Evolutionary conservation across 2,888 invertebrate genomes (phyloP).

Genomic region (Drosophila cyrtoloma): DNA sequence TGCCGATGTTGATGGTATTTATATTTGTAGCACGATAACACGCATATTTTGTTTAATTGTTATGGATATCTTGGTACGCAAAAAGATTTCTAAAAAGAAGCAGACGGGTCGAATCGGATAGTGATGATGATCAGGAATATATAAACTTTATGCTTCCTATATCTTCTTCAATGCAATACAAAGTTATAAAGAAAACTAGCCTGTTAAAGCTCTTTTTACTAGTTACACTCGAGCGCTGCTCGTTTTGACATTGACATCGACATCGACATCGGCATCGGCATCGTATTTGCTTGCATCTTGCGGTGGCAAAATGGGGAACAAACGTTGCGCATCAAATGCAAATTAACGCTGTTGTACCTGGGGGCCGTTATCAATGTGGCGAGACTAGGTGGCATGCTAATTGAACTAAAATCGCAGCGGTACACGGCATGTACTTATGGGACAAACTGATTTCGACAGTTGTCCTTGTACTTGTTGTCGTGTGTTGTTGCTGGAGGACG

Average conservation of each 20-base stretch:
- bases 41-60: background rate
- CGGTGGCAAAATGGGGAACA: slow-evolving; percentile 38
- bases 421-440: slow-evolving; percentile 45
- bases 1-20: background rate
- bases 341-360: slow-evolving; percentile 57
- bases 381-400: slow-evolving; percentile 49
- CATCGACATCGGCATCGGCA: background rate
- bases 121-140: background rate
- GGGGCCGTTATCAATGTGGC: slow-evolving; percentile 25
- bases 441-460: slow-evolving; percentile 67
- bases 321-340: slow-evolving; percentile 65
- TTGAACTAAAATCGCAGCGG: slow-evolving; percentile 68
- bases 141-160: background rate
- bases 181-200: background rate
- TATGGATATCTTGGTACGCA: background rate
- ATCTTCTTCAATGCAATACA: background rate
- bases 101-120: background rate
- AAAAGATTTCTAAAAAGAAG: background rate
- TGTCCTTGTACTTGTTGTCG: background rate
- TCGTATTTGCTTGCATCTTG: background rate
- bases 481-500: slow-evolving; percentile 6
- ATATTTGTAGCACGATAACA: background rate
- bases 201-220: background rate
- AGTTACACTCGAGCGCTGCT: background rate
- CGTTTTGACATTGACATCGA: background rate